Evolutionary conservation across 64 coral and sea anemone species (phyloP).

Genomic region (Montipora foliosa): DNA sequence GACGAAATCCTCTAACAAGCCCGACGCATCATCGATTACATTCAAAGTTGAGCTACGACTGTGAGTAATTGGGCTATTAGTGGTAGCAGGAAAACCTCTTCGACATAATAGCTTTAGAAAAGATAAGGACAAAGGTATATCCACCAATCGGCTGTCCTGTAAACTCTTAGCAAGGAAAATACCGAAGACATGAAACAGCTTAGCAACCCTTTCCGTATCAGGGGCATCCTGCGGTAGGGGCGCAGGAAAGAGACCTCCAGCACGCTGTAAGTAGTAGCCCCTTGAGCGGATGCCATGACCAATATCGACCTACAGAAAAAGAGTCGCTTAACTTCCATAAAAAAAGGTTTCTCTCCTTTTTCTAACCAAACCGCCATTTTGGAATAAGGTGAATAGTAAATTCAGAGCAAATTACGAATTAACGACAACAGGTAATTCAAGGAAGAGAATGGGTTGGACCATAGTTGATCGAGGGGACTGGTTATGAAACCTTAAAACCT

Average conservation of each 20-base stretch:
- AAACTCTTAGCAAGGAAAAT: slow-evolving; percentile 98
- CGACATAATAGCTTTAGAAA: slow-evolving; percentile 89
- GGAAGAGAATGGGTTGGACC: too few species aligned
- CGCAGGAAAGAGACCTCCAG: slow-evolving; percentile 95
- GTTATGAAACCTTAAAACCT: too few species aligned
- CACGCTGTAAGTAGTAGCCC: slow-evolving; percentile 94
- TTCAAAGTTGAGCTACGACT: not conserved
- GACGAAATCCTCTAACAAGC: slow-evolving; percentile 59
- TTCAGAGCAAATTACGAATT: too few species aligned
- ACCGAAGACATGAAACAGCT: slow-evolving; percentile 89
- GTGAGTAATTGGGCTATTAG: not conserved
- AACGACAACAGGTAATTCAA: too few species aligned
- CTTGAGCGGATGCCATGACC: slow-evolving; percentile 91
- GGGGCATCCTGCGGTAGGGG: slow-evolving; percentile 91
- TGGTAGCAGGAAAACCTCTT: not conserved
- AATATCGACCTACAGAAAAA: slow-evolving; percentile 83
- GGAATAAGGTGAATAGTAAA: too few species aligned
- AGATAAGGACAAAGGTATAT: slow-evolving; percentile 89
- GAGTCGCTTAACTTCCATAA: too few species aligned
- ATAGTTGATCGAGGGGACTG: too few species aligned
- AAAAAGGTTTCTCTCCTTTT: not conserved
- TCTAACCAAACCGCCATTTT: not conserved
- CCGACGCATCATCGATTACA: slow-evolving; percentile 80
- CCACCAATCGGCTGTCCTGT: slow-evolving; percentile 97
- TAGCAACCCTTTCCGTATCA: slow-evolving; percentile 89